These are phyloP conservation scores for Drosophila helvetica DNA, from an alignment of 2,888 invertebrate species.

Conservation along the genomic window DNA sequence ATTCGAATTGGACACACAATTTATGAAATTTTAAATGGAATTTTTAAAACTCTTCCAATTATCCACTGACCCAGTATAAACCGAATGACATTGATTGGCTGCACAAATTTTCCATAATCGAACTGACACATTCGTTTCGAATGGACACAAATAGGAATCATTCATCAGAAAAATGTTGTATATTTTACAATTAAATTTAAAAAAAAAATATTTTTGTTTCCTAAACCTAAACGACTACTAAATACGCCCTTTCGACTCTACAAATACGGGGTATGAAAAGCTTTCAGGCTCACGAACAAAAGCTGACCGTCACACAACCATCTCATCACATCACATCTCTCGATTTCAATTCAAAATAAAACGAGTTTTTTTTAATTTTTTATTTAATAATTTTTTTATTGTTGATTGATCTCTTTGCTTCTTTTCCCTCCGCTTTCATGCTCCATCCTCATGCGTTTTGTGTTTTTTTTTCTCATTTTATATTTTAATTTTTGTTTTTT, in stretches of 20 bases:
- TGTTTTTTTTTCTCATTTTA: slow-evolving; percentile 35
- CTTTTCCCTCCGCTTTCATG: slow-evolving; percentile 42
- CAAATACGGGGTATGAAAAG: not conserved
- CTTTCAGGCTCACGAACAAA: not conserved
- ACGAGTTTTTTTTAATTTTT: slow-evolving; percentile 38
- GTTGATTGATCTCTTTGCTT: slow-evolving; percentile 62
- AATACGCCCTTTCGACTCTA: not conserved
- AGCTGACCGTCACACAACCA: not conserved
- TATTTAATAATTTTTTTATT: slow-evolving; percentile 65
- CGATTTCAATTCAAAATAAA: not conserved
- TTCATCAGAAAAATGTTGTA: too few relatives aligned
- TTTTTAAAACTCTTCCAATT: too few relatives aligned
- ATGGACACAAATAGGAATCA: too few relatives aligned
- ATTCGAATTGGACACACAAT: too few relatives aligned
- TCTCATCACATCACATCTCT: not conserved
- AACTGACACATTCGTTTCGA: too few relatives aligned
- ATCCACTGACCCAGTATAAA: too few relatives aligned
- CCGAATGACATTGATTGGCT: too few relatives aligned
- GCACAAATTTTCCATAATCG: too few relatives aligned
- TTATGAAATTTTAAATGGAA: too few relatives aligned
- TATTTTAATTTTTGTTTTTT: slow-evolving; percentile 33
- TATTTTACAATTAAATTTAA: too few relatives aligned
- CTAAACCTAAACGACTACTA: too few relatives aligned
- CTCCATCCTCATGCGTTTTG: slow-evolving; percentile 43
- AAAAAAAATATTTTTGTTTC: too few relatives aligned